Conservation (phyloP, 1,140 invertebrate species). For the Diachasmimorpha longicaudata region DNA sequence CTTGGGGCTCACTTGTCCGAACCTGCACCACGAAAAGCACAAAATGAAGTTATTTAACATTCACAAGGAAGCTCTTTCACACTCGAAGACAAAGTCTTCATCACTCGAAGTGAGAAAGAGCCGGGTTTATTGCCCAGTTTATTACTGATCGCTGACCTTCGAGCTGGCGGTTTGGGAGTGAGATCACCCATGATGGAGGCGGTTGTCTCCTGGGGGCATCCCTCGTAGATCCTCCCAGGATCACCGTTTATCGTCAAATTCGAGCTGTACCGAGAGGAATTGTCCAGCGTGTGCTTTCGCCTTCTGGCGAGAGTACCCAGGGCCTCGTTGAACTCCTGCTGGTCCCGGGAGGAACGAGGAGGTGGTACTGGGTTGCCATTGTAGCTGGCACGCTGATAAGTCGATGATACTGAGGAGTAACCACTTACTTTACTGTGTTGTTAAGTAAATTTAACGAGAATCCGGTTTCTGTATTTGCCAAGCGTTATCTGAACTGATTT, state of each 20-base stretch:
- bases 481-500: no score
- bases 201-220: constrained; percentile 45
- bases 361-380: constrained; percentile 39
- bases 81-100: no score
- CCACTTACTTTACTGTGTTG: background rate
- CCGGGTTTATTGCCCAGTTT: no score
- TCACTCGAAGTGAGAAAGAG: no score
- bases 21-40: constrained; percentile 37
- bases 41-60: background rate
- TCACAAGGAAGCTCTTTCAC: background rate
- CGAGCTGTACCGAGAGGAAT: constrained; percentile 42
- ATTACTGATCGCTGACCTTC: constrained; percentile 38
- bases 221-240: constrained; percentile 43
- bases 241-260: constrained; percentile 49
- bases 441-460: no score
- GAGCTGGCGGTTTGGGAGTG: constrained; percentile 52
- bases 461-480: no score
- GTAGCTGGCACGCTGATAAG: constrained; percentile 45
- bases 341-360: constrained; percentile 44
- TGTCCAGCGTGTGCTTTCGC: constrained; percentile 54
- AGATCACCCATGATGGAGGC: constrained; percentile 45
- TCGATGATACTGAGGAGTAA: constrained; percentile 43
- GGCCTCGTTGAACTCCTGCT: constrained; percentile 55
- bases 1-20: constrained; percentile 51
- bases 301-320: constrained; percentile 52